These are phyloP conservation scores for Chloroclystis v-ata DNA, from an alignment of 2,888 invertebrate species.

Conservation along the genomic window DNA sequence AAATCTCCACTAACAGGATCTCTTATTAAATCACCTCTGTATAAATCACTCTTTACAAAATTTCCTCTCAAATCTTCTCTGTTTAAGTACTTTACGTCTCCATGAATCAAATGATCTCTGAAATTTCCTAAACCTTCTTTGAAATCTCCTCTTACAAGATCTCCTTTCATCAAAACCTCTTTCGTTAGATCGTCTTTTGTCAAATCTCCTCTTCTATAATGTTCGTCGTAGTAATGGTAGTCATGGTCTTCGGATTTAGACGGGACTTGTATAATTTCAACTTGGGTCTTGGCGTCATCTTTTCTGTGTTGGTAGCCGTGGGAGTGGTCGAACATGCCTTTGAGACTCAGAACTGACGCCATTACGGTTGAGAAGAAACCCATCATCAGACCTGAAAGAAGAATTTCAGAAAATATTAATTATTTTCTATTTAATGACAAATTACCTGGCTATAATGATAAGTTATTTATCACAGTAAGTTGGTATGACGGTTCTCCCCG, in stretches of 20 bases:
- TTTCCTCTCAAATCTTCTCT: constrained; percentile 3
- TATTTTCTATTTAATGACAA: neutral
- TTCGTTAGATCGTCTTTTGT: neutral
- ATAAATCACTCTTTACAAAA: neutral
- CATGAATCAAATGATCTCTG: neutral
- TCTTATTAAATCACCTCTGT: neutral
- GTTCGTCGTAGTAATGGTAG: constrained; percentile 65
- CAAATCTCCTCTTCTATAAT: constrained; percentile 41
- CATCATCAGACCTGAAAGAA: constrained; percentile 59
- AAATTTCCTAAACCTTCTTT: neutral
- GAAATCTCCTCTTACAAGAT: constrained; percentile 3
- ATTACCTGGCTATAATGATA: too few species aligned
- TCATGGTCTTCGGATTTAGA: constrained; percentile 56
- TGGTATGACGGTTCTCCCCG: too few species aligned
- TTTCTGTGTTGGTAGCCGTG: constrained; percentile 55
- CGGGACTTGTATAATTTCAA: constrained; percentile 64
- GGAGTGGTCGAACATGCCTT: constrained; percentile 67
- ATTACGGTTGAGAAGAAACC: constrained; percentile 73
- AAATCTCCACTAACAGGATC: neutral
- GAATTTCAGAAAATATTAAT: neutral
- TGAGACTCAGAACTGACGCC: constrained; percentile 80
- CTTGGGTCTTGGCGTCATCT: constrained; percentile 59
- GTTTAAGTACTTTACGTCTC: neutral
- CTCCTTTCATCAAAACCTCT: constrained; percentile 1
- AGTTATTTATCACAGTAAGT: too few species aligned